Conservation (phyloP, 1,140 invertebrate genomes). For the Cotesia vestalis region DNA sequence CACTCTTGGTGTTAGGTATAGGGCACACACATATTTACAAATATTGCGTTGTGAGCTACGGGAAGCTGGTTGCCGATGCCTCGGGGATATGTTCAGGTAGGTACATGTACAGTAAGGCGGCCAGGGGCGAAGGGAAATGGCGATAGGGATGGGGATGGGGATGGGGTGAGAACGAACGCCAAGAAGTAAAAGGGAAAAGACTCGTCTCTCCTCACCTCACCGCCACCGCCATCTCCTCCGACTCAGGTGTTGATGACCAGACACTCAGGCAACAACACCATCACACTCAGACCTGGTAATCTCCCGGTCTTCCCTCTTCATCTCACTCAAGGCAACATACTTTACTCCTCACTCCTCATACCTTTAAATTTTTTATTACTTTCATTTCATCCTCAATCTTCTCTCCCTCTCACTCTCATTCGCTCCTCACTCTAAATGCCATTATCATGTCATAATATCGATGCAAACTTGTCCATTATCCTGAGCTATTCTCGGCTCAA, state of each 20-base stretch:
- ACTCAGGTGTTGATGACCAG: conserved; percentile 63
- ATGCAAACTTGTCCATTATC: no score
- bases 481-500: no score
- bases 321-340: conserved; percentile 7
- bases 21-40: conserved; percentile 44
- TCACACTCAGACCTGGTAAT: conserved; percentile 12
- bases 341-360: neutral
- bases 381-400: no score
- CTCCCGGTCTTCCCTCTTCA: conserved; percentile 12
- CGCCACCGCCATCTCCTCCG: conserved; percentile 46
- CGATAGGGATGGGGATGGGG: neutral
- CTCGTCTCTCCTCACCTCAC: conserved; percentile 16
- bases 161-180: neutral
- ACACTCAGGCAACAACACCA: conserved; percentile 52
- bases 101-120: neutral
- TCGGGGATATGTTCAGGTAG: conserved; percentile 21
- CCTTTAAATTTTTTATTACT: no score
- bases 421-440: no score
- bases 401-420: no score
- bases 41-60: conserved; percentile 49
- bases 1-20: conserved; percentile 30
- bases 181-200: conserved; percentile 42
- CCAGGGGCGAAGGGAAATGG: neutral
- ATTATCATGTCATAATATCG: no score
- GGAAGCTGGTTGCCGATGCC: conserved; percentile 43